Percentiles rank a stretch among this genome's conserved stretches.
Conservation (phyloP, 2,888 invertebrate species). For the Drosophila ustulata region DNA sequence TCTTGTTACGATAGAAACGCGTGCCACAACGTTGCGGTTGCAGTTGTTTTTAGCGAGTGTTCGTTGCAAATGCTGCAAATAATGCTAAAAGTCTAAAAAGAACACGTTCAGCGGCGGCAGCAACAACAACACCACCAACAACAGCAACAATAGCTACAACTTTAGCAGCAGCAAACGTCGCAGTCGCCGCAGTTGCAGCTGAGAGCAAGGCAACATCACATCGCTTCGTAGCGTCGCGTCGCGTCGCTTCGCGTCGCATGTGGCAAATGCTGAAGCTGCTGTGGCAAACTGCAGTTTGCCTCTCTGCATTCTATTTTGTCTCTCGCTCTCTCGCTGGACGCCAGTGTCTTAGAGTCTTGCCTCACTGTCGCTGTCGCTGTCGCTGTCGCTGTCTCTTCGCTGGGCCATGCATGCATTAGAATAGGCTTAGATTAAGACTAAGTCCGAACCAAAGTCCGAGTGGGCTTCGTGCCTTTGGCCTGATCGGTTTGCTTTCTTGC, state of each 20-base stretch:
- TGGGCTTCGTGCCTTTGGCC: conserved; percentile 59
- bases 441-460: conserved; percentile 65
- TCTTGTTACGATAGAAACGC: conserved; percentile 80
- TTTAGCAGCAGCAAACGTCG: conserved; percentile 45
- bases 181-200: conserved; percentile 50
- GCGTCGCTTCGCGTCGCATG: conserved; percentile 58
- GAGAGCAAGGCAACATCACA: conserved; percentile 55
- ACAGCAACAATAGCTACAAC: conserved; percentile 51
- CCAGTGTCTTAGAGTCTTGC: background rate
- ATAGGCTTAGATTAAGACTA: conserved; percentile 78
- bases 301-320: conserved; percentile 39
- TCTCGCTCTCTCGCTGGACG: conserved; percentile 5
- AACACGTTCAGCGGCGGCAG: conserved; percentile 75
- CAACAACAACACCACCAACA: conserved; percentile 49
- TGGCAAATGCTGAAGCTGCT: conserved; percentile 69
- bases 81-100: conserved; percentile 84
- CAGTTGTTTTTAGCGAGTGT: conserved; percentile 84
- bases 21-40: conserved; percentile 85
- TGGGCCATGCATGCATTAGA: conserved; percentile 71
- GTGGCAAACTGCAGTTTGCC: conserved; percentile 39
- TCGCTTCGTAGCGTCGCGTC: conserved; percentile 65
- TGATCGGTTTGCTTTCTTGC: conserved; percentile 55
- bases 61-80: conserved; percentile 84
- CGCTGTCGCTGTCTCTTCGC: conserved; percentile 20
- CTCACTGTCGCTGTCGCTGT: conserved; percentile 33